Percentiles rank a stretch among this genome's conserved stretches.
Evolutionary conservation across 2,113 vertebrate genomes (phyloP).

Genomic region (Parotia lawesii): DNA sequence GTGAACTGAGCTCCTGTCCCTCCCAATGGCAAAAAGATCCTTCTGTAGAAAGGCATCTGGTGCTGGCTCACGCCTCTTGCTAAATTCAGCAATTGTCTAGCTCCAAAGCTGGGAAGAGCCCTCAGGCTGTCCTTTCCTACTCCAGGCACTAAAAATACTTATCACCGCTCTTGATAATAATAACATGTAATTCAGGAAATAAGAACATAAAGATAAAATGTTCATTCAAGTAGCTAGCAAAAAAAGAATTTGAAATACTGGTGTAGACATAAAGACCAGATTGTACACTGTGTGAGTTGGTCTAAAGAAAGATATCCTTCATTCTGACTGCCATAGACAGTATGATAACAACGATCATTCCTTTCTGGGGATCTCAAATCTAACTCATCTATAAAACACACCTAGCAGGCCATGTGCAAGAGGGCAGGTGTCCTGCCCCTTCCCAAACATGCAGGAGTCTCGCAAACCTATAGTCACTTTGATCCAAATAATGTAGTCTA

Average conservation of each 20-base stretch:
- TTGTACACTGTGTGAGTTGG: rapidly evolving
- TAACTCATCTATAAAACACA: not conserved
- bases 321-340: not conserved
- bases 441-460: not conserved
- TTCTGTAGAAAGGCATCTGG: not conserved
- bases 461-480: not conserved
- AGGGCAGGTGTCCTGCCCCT: not conserved
- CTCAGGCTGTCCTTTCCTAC: not conserved
- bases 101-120: not conserved
- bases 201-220: not conserved
- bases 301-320: not conserved
- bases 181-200: not conserved
- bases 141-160: not conserved
- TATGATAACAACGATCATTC: not conserved
- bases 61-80: not conserved
- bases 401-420: not conserved
- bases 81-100: not conserved
- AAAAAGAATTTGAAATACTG: not conserved
- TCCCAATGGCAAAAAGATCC: not conserved
- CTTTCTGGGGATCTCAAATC: not conserved
- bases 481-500: not conserved
- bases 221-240: not conserved
- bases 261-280: not conserved
- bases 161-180: not conserved
- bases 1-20: not conserved